Percentiles rank a stretch among this genome's conserved stretches.
These are phyloP conservation scores for Philonicus albiceps DNA, from an alignment of 2,888 invertebrate species.

Conservation along the genomic window DNA sequence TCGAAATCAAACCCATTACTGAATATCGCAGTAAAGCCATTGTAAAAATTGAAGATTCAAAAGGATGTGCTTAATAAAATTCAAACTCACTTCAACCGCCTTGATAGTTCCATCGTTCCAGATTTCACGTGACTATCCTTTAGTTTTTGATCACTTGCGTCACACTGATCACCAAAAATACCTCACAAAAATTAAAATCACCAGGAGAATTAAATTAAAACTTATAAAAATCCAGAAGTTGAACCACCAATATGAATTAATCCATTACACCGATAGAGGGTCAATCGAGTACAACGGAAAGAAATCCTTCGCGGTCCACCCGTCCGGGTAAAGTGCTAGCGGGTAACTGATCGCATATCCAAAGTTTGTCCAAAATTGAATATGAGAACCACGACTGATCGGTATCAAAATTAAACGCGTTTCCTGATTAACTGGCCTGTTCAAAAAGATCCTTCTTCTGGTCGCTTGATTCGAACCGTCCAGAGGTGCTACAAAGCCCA, in stretches of 20 bases:
- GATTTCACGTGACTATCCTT: background rate
- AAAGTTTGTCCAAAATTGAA: slow-evolving; percentile 53
- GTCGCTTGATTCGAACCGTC: background rate
- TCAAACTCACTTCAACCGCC: slow-evolving; percentile 62
- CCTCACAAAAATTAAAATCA: background rate
- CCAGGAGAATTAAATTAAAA: background rate
- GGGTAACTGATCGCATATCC: slow-evolving; percentile 59
- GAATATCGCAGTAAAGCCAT: background rate
- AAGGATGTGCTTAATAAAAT: background rate
- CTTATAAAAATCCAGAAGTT: background rate
- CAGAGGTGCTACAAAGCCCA: slow-evolving; percentile 22
- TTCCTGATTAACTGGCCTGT: background rate
- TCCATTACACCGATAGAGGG: slow-evolving; percentile 30
- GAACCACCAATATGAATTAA: background rate
- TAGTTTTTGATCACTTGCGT: background rate
- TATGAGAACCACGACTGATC: slow-evolving; percentile 39
- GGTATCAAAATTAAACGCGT: background rate
- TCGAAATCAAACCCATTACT: background rate
- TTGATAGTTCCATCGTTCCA: slow-evolving; percentile 62
- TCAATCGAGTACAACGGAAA: slow-evolving; percentile 17
- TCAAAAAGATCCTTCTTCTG: background rate
- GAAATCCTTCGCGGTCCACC: slow-evolving; percentile 52
- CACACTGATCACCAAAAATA: slow-evolving; percentile 8
- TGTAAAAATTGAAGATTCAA: background rate
- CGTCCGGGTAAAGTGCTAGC: slow-evolving; percentile 59